Base-by-base conservation (phyloP, 1,140 invertebrate genomes). In the Sitophilus oryzae region DNA sequence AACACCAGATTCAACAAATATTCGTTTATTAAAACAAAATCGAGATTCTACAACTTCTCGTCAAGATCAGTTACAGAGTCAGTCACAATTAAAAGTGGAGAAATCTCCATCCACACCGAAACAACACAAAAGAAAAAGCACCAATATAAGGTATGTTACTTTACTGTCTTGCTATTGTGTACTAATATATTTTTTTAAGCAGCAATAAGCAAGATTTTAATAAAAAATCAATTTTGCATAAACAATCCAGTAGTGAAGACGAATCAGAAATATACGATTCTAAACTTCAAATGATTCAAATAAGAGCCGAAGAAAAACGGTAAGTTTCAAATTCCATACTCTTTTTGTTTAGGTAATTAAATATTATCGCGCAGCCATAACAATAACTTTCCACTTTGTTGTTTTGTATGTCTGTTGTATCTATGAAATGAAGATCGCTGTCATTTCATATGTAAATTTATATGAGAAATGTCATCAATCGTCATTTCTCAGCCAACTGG, bases 251-350 rank as follows among this genome's bases (percentile, higher is more conserved):
- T 45, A 76, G 74, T 35, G 77, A 79, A 46, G 76, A 78, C 48
- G 77, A 81, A 56, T 79, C 76, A n/a, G 79, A 80, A 65, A 72
- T 82, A 49, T 77, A 78, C 43, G 77, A 80, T 41, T 74, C 77
- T 0, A 85, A 83, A 65, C 67, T 82, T 25, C 76, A 80, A 56
- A 76, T 73, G 15, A 82, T 82, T 52, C 73, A 75, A 52, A 65
- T 77, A 62, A 73, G 78, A 68, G 73, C 78, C 59, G 70, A 77
- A 69, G 70, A 83, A 71, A 58, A 57, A 37, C 25, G 47, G 53
- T 50, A 15, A 40, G n/a, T 44, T 9, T 41, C 9, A 2, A 25
- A 11, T 19, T 1, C 69, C 8, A 2, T 2, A 19, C 19, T 6
- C 25, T 6, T n/a, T n/a, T n/a, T n/a, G n/a, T n/a, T n/a, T n/a